phyloP scores from a whole-genome alignment of 2,888 invertebrate genomes.

The Epiblema foenella region DNA sequence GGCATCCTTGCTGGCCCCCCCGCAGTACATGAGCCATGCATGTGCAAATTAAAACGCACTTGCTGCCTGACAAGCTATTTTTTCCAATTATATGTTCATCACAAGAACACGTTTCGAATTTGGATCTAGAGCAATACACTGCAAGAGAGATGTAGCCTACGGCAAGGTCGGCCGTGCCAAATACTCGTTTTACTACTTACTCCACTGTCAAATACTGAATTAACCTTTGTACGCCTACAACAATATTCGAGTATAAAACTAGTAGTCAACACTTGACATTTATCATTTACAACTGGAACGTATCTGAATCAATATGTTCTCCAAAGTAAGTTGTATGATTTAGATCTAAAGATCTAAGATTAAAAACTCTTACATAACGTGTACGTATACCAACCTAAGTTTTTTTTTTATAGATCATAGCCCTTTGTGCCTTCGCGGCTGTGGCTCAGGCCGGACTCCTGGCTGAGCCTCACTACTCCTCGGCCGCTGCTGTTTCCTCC shows the following conservation, averaged over 20 bases:
- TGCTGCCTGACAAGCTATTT: too few relatives aligned
- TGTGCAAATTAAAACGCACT: too few relatives aligned
- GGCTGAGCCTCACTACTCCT: constrained; percentile 52
- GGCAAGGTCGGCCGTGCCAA: constrained; percentile 21
- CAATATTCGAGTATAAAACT: constrained; percentile 14
- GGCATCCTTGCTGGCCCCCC: too few relatives aligned
- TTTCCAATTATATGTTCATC: neutral
- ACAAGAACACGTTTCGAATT: neutral
- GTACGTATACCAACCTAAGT: constrained; percentile 64
- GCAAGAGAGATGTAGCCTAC: constrained; percentile 8
- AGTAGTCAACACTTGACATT: neutral
- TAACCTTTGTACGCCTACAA: constrained; percentile 8
- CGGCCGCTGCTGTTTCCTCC: constrained; percentile 50
- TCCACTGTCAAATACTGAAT: constrained; percentile 8
- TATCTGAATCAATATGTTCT: constrained; percentile 41
- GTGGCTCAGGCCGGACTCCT: constrained; percentile 50
- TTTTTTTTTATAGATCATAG: neutral
- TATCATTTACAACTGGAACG: constrained; percentile 42
- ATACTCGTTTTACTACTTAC: constrained; percentile 21
- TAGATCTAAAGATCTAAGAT: neutral
- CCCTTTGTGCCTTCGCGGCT: constrained; percentile 47
- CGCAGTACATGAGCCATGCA: too few relatives aligned
- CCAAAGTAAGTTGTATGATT: constrained; percentile 41
- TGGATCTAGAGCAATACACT: constrained; percentile 3
- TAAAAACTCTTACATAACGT: neutral